phyloP scores from a whole-genome alignment of 2,888 invertebrate species.

The Cordilura impudica region DNA sequence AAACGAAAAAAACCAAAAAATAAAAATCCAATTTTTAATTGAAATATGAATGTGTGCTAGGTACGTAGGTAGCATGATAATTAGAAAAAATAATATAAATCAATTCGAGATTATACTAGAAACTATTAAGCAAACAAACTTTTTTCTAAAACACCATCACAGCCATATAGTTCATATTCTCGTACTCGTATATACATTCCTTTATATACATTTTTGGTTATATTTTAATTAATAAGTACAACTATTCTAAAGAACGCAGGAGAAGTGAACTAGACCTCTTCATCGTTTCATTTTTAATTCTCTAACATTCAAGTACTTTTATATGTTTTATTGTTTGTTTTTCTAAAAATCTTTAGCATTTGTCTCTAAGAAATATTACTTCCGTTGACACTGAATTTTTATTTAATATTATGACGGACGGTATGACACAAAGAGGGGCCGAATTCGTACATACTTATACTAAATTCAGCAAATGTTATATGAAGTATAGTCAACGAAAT shows the following conservation, averaged over 20 bases:
- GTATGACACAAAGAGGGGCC: not conserved
- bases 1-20: no score
- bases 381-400: constrained; percentile 73
- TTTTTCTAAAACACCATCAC: constrained; percentile 1
- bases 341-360: constrained; percentile 50
- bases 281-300: constrained; percentile 12
- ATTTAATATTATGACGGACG: constrained; percentile 42
- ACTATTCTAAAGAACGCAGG: not conserved
- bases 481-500: not conserved
- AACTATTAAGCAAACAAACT: constrained; percentile 9
- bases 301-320: constrained; percentile 3
- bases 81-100: constrained; percentile 6
- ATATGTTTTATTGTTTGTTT: not conserved
- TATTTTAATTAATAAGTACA: constrained; percentile 36
- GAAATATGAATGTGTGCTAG: constrained; percentile 1
- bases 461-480: not conserved
- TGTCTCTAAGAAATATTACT: constrained; percentile 70
- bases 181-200: not conserved
- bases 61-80: not conserved
- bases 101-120: constrained; percentile 41
- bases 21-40: not conserved
- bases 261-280: constrained; percentile 46
- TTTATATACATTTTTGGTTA: not conserved
- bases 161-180: not conserved
- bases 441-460: not conserved